phyloP scores from a whole-genome alignment of 35 echinoderm and acorn worm species.

The Diadema setosum region DNA sequence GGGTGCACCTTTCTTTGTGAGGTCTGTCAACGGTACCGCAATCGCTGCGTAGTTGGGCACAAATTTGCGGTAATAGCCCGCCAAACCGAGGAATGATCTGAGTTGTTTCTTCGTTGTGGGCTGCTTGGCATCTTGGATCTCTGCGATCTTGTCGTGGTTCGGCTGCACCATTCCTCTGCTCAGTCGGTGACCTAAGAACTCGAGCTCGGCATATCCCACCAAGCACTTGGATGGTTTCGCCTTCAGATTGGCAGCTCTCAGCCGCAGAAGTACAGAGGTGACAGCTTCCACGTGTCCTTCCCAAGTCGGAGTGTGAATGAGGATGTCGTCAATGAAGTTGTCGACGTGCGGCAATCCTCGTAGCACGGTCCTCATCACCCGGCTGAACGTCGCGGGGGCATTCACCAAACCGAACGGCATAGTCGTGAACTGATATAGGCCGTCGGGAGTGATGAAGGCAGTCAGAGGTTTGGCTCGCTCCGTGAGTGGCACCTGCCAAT shows the following conservation, averaged over 20 bases:
- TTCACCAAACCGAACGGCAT: conserved; percentile 65
- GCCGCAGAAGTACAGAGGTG: background rate
- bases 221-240: conserved; percentile 37
- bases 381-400: conserved; percentile 39
- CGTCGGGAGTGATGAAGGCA: background rate
- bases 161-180: background rate
- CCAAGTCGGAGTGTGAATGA: conserved; percentile 24
- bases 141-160: background rate
- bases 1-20: background rate
- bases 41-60: too few species aligned
- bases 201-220: background rate
- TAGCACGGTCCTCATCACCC: conserved; percentile 14
- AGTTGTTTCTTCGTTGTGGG: conserved; percentile 33
- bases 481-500: conserved; percentile 55
- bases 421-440: conserved; percentile 7
- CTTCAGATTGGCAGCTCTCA: conserved; percentile 21
- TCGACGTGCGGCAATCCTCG: background rate
- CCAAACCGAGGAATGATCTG: too few species aligned
- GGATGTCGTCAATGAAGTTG: conserved; percentile 47
- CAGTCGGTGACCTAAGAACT: conserved; percentile 32
- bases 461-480: background rate
- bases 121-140: background rate
- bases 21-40: conserved; percentile 20
- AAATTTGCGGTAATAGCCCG: too few species aligned
- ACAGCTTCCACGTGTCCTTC: background rate